Percentiles rank a stretch among this genome's conserved stretches.
Evolutionary conservation across 2,888 invertebrate genomes (phyloP).

Genomic region (Unio delphinus): DNA sequence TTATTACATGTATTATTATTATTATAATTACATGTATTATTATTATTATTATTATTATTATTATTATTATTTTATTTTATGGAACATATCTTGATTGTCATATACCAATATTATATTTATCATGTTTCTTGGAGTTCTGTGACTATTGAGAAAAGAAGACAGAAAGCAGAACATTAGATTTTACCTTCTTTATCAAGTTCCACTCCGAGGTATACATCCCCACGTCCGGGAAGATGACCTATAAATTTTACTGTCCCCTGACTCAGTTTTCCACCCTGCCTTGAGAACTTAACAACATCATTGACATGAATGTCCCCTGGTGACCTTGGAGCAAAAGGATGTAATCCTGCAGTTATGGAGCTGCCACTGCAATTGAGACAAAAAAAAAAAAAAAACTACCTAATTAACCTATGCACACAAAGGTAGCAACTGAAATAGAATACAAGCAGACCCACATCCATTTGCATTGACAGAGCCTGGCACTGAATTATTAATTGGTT

Average conservation of each 20-base stretch:
- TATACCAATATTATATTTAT: no score
- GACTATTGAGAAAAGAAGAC: no score
- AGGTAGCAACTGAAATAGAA: neutral
- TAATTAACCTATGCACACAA: neutral
- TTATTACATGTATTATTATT: neutral
- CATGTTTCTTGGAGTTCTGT: no score
- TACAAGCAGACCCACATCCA: neutral
- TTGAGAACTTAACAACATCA: constrained; percentile 70
- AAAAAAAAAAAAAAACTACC: neutral
- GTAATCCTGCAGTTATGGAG: constrained; percentile 55
- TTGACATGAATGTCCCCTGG: constrained; percentile 65
- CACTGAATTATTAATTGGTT: no score
- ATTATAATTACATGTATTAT: neutral
- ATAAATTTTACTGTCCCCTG: constrained; percentile 69
- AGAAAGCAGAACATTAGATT: constrained; percentile 6
- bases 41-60: neutral
- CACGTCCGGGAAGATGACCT: constrained; percentile 68
- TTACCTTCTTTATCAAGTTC: constrained; percentile 70
- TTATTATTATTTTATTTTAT: constrained; percentile 8
- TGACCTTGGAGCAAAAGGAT: constrained; percentile 68
- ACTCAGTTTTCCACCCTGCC: constrained; percentile 69
- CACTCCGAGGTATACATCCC: constrained; percentile 69
- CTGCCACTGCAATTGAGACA: constrained; percentile 27
- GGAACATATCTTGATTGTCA: neutral
- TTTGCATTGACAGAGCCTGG: neutral